phyloP scores from a whole-genome alignment of 2,113 vertebrate genomes.

The Dipodomys spectabilis region DNA sequence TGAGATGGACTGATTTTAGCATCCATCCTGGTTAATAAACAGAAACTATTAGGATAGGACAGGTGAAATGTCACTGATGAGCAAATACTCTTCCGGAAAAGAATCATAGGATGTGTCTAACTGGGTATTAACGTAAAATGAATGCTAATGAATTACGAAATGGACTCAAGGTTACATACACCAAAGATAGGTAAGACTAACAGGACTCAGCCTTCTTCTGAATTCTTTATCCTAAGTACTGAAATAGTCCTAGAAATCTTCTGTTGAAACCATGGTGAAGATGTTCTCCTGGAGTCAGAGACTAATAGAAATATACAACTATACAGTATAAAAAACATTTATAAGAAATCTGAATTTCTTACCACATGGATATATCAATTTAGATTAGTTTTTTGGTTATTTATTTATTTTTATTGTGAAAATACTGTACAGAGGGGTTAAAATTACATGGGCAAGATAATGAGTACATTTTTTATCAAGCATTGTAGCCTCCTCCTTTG shows the following conservation, averaged over 20 bases:
- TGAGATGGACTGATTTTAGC: conserved; percentile 33
- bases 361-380: background rate
- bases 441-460: no score
- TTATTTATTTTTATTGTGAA: no score
- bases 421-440: no score
- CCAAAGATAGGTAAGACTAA: background rate
- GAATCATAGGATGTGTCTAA: conserved; percentile 28
- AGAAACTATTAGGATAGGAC: background rate
- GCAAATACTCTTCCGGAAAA: conserved; percentile 57
- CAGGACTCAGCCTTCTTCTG: background rate
- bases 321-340: background rate
- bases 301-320: background rate
- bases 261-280: background rate
- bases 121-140: background rate
- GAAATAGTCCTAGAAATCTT: background rate
- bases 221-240: background rate
- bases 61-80: background rate
- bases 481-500: no score
- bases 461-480: no score
- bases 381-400: no score
- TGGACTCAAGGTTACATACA: background rate
- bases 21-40: background rate
- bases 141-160: conserved; percentile 11
- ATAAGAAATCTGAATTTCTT: background rate
- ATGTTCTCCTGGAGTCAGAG: background rate